Evolutionary conservation across 1,140 invertebrate species (phyloP), one percentile per base, ranked within the genome.

Genomic region (Lamellibrachia luymesi): DNA sequence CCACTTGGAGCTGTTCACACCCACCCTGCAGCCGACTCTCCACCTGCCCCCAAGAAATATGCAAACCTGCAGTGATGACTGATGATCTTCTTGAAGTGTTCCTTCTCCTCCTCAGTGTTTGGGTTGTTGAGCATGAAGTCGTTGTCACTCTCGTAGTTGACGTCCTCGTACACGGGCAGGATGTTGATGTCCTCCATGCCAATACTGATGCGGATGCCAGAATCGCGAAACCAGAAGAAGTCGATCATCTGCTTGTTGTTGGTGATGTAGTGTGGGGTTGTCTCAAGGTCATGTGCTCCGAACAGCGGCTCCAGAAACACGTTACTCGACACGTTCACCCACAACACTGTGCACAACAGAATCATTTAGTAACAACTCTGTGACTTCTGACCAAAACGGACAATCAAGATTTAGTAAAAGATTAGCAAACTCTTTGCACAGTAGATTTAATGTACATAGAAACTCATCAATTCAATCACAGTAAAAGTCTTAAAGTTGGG

Each of bases 241-340:
- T 95, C 94, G 90, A 94, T 93, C 7, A 93, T 80, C 93, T 95
- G 95, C 93, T 95, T 95, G 93, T 95, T 95, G 94, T 95, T 92
- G 6, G 91, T 90, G 91, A 91, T 91, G 49, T 50, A 91, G 25
- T 91, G 91, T 4, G 91, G 91, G 51, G 91, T 91, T 91, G 91
- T 51, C 91, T 51, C 91, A 49, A 51, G 51, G 49, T 50, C 91
- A 91, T n/a, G 51, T 27, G 51, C 91, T 13, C 51, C 51, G 27
- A 50, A 91, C 27, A 91, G 91, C 0, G 91, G 5, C 25, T 50
- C 91, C 49, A 50, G 38, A n/a, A 91, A 91, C 7, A 91, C 91
- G 13, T 80, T 80, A 17, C 64, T 80, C 17, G 64, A 80, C 13
- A 22, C 64, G 13, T 80, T 80, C 64, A 80, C 64, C 64, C 64